Evolutionary conservation across 2,113 vertebrate genomes (phyloP).

Genomic region (Tauraco erythrolophus): DNA sequence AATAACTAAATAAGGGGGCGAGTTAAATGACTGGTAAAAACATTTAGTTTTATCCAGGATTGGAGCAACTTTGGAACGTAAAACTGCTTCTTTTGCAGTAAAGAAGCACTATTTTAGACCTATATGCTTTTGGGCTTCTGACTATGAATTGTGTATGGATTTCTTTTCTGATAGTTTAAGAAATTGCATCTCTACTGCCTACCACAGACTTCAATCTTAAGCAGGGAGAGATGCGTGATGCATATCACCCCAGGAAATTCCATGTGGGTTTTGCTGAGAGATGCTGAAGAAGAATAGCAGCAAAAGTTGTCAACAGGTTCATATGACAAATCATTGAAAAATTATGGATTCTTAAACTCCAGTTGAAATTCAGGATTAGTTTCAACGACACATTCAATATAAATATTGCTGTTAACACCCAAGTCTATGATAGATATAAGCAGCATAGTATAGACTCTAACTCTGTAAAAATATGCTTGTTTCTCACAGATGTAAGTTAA

Average conservation of each 20-base stretch:
- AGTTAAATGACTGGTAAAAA: neutral
- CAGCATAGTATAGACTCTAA: neutral
- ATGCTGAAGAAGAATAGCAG: neutral
- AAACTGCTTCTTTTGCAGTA: neutral
- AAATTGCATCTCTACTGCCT: neutral
- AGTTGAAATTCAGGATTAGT: neutral
- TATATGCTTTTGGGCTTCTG: neutral
- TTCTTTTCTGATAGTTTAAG: neutral
- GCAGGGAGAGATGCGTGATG: neutral
- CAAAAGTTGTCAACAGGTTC: conserved; percentile 1
- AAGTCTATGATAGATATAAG: neutral
- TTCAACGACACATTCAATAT: neutral
- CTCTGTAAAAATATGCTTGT: neutral
- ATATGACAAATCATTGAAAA: conserved; percentile 10
- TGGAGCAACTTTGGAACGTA: neutral
- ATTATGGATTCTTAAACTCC: neutral
- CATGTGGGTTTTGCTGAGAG: neutral
- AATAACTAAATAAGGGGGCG: neutral
- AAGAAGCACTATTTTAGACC: neutral
- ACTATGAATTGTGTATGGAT: neutral
- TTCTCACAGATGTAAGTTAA: neutral
- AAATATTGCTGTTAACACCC: neutral
- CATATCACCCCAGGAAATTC: neutral
- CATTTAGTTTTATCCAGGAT: neutral
- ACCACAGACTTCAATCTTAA: neutral